These are phyloP conservation scores for Amblyteles armatorius DNA, from an alignment of 2,888 invertebrate species.

Conservation along the genomic window DNA sequence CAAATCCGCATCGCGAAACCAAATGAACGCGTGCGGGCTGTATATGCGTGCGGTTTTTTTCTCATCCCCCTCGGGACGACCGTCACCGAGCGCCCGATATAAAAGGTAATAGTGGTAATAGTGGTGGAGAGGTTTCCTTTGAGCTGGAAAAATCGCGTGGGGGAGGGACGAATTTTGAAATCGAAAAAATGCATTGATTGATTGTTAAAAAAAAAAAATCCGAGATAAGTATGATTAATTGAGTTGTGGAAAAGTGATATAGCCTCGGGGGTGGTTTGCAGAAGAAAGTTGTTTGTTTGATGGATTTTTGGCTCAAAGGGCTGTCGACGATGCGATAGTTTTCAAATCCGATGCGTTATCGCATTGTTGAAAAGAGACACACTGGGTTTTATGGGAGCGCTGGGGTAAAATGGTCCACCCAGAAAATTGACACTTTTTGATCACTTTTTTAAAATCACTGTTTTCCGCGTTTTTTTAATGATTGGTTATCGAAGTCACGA, in stretches of 20 bases:
- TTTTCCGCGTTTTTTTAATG: background rate
- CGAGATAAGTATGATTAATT: conserved; percentile 48
- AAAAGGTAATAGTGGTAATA: conserved; percentile 51
- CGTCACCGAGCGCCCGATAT: conserved; percentile 37
- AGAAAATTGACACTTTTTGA: background rate
- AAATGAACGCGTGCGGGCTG: conserved; percentile 33
- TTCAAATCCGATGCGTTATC: background rate
- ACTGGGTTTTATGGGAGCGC: background rate
- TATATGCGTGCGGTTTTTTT: conserved; percentile 43
- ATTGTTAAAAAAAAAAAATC: conserved; percentile 7
- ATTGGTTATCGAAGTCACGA: background rate
- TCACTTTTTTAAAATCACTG: background rate
- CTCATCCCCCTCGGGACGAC: conserved; percentile 48
- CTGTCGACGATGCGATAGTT: background rate
- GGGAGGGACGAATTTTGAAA: conserved; percentile 7
- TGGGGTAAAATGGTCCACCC: background rate
- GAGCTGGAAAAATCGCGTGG: conserved; percentile 7
- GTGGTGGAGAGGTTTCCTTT: conserved; percentile 42
- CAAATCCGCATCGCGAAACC: conserved; percentile 55
- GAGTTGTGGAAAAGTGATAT: background rate
- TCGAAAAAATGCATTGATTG: conserved; percentile 42
- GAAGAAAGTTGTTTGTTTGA: background rate
- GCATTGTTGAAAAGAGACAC: background rate
- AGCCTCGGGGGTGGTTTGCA: background rate
- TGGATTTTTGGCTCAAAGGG: background rate